phyloP scores from a whole-genome alignment of 2,113 vertebrate genomes.

The Ageneiosus marmoratus region DNA sequence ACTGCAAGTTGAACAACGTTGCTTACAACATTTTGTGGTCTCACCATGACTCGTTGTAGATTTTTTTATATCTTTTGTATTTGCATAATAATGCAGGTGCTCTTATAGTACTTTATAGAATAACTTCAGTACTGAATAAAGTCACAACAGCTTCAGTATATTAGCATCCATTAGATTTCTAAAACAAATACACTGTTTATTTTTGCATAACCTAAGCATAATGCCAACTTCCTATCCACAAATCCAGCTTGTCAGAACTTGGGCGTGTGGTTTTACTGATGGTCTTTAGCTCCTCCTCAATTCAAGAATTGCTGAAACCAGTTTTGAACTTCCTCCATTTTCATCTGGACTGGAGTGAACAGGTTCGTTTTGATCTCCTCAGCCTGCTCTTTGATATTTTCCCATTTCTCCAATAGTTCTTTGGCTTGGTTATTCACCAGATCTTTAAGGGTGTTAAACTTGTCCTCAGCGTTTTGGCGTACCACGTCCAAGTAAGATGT shows the following conservation, averaged over 20 bases:
- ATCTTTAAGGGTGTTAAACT: slow-evolving; percentile 64
- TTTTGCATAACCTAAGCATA: neutral
- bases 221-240: neutral
- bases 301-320: slow-evolving; percentile 64
- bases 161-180: neutral
- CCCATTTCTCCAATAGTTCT: slow-evolving; percentile 45
- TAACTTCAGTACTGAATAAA: neutral
- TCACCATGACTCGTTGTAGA: neutral
- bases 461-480: slow-evolving; percentile 64
- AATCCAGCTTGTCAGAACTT: neutral
- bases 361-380: slow-evolving; percentile 54
- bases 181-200: neutral
- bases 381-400: slow-evolving; percentile 57
- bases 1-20: neutral
- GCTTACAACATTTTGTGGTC: neutral
- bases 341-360: slow-evolving; percentile 53
- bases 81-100: neutral
- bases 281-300: slow-evolving; percentile 40
- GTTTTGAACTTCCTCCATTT: slow-evolving; percentile 52
- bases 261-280: slow-evolving; percentile 11
- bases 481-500: slow-evolving; percentile 66
- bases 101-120: neutral
- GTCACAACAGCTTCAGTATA: neutral
- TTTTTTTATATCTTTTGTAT: neutral
- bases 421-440: slow-evolving; percentile 64